These are phyloP conservation scores for Hyles euphorbiae DNA, from an alignment of 1,140 invertebrate species.

Conservation along the genomic window DNA sequence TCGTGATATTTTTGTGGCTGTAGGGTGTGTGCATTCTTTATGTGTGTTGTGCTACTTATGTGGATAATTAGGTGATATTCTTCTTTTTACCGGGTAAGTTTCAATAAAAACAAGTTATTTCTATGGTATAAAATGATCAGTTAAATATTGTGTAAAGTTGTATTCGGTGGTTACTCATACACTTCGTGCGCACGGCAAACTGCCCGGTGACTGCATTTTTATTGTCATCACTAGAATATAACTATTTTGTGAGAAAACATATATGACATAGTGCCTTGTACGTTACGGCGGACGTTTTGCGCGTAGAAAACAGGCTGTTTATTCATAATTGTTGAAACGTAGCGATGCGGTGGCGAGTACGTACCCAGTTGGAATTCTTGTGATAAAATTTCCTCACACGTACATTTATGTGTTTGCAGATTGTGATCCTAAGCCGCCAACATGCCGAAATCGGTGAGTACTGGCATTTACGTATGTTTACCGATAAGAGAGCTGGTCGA, in stretches of 20 bases:
- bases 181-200: slow-evolving; percentile 3
- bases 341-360: slow-evolving; percentile 41
- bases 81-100: slow-evolving; percentile 68
- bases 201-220: slow-evolving; percentile 57
- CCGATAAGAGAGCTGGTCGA: slow-evolving; percentile 6
- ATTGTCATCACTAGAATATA: slow-evolving; percentile 36
- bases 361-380: slow-evolving; percentile 27
- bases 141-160: too few relatives aligned
- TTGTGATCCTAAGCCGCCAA: slow-evolving; percentile 64
- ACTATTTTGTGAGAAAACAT: slow-evolving; percentile 46
- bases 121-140: too few relatives aligned
- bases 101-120: neutral
- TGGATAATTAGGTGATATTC: slow-evolving; percentile 74
- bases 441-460: slow-evolving; percentile 73
- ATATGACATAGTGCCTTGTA: slow-evolving; percentile 17
- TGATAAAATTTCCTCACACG: slow-evolving; percentile 28
- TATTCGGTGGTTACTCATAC: too few relatives aligned
- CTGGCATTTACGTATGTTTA: slow-evolving; percentile 16
- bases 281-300: slow-evolving; percentile 17
- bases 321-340: slow-evolving; percentile 36
- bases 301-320: slow-evolving; percentile 19
- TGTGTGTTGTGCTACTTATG: slow-evolving; percentile 75
- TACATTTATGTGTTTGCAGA: slow-evolving; percentile 56
- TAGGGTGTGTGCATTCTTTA: slow-evolving; percentile 74
- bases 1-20: slow-evolving; percentile 73